A percentile compares a stretch with the other conserved stretches of the same genome.
Conservation (phyloP, 1,140 invertebrate species). For the Penaeus japonicus region DNA sequence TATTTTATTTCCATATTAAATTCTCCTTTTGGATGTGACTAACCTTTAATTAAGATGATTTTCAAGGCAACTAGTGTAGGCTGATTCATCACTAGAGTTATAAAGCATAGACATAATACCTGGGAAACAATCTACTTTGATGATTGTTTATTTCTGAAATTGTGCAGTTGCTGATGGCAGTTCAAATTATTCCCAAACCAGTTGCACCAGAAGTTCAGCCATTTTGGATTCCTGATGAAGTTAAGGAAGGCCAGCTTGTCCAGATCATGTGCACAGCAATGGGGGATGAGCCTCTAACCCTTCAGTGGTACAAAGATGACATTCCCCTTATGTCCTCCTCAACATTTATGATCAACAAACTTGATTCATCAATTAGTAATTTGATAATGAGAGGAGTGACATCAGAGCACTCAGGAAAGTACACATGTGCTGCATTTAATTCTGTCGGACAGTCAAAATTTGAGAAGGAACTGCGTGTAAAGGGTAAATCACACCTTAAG, state of each 20-base stretch:
- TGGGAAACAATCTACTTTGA: not conserved
- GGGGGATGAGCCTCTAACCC: constrained; percentile 63
- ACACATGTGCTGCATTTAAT: constrained; percentile 66
- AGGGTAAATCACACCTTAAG: constrained; percentile 55
- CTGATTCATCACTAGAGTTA: too few species aligned
- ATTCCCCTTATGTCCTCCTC: constrained; percentile 39
- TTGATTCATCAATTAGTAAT: constrained; percentile 47
- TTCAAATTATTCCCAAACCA: not conserved
- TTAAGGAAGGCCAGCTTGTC: constrained; percentile 50
- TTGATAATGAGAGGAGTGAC: constrained; percentile 43
- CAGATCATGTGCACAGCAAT: constrained; percentile 51
- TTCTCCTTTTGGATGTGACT: too few species aligned
- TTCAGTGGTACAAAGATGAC: constrained; percentile 70
- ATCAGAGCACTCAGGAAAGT: constrained; percentile 61
- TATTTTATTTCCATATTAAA: not conserved
- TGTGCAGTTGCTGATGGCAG: not conserved
- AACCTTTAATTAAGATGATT: too few species aligned
- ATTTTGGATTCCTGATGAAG: constrained; percentile 51
- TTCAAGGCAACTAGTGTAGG: too few species aligned
- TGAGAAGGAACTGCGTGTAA: constrained; percentile 53
- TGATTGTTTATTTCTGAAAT: not conserved
- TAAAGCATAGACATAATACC: too few species aligned
- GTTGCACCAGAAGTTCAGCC: constrained; percentile 45
- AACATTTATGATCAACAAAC: constrained; percentile 50
- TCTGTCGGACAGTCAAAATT: constrained; percentile 61